Conservation (phyloP, 2,113 vertebrate genomes). For the Acinonyx jubatus region DNA sequence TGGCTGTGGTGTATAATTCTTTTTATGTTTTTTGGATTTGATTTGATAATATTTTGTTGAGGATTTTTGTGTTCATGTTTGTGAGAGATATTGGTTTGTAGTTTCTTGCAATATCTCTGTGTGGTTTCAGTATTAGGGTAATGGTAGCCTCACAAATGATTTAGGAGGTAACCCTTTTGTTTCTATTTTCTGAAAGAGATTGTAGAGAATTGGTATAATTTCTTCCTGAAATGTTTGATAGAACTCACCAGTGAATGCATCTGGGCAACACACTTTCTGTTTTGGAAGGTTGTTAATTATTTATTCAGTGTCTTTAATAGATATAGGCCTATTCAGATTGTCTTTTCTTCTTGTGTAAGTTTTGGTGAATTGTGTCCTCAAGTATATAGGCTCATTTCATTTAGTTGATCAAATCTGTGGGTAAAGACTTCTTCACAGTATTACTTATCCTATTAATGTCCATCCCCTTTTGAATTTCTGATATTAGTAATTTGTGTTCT, state of each 20-base stretch:
- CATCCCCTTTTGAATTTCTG: not conserved
- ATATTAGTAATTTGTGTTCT: not conserved
- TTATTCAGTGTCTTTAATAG: no score
- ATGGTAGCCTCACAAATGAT: not conserved
- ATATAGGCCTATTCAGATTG: not conserved
- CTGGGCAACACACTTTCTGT: no score
- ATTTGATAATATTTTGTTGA: no score
- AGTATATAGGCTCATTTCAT: not conserved
- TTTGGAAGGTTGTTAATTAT: no score
- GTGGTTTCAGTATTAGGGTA: not conserved
- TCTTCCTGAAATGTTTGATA: no score
- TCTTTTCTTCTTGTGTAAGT: not conserved
- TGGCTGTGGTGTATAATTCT: no score
- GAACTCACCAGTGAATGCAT: no score
- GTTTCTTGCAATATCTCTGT: not conserved
- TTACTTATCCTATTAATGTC: not conserved
- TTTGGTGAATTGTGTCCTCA: not conserved
- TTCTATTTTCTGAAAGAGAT: not conserved
- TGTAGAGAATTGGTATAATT: not conserved
- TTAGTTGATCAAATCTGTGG: not conserved
- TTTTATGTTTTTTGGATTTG: no score
- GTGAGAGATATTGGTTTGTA: no score
- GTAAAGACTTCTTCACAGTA: accelerated
- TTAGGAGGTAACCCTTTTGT: not conserved
- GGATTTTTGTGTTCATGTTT: no score